Percentiles rank a stretch among this genome's conserved stretches.
These are phyloP conservation scores for Ceratina australensis DNA, from an alignment of 1,140 invertebrate genomes.

Conservation along the genomic window DNA sequence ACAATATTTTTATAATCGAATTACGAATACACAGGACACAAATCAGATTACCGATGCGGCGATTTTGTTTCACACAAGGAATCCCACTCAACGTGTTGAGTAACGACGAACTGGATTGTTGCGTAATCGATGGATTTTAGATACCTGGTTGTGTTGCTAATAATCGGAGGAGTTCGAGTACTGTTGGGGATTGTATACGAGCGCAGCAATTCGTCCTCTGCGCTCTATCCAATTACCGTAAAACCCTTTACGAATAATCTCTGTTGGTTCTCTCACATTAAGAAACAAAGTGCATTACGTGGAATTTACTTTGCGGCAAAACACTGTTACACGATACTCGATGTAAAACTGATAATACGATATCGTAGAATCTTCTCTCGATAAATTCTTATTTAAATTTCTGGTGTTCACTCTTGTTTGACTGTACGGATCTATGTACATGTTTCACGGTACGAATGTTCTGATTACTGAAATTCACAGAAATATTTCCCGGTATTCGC, in stretches of 20 bases:
- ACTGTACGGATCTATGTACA: too few relatives aligned
- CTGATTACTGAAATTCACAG: too few relatives aligned
- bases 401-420: too few relatives aligned
- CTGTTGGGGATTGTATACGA: not conserved
- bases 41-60: too few relatives aligned
- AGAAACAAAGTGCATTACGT: not conserved
- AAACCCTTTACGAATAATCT: not conserved
- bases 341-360: too few relatives aligned
- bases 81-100: not conserved
- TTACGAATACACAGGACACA: too few relatives aligned
- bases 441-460: too few relatives aligned
- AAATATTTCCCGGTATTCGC: too few relatives aligned
- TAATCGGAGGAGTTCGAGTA: not conserved
- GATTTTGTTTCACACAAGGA: not conserved
- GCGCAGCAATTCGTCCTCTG: slow-evolving; percentile 5
- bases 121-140: slow-evolving; percentile 9
- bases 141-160: not conserved
- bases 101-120: not conserved
- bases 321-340: not conserved
- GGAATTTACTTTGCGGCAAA: not conserved
- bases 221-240: not conserved
- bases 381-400: too few relatives aligned
- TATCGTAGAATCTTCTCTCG: too few relatives aligned
- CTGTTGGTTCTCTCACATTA: not conserved
- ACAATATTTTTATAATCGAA: too few relatives aligned